Evolutionary conservation across 2,113 vertebrate species (phyloP).

Genomic region (human): DNA sequence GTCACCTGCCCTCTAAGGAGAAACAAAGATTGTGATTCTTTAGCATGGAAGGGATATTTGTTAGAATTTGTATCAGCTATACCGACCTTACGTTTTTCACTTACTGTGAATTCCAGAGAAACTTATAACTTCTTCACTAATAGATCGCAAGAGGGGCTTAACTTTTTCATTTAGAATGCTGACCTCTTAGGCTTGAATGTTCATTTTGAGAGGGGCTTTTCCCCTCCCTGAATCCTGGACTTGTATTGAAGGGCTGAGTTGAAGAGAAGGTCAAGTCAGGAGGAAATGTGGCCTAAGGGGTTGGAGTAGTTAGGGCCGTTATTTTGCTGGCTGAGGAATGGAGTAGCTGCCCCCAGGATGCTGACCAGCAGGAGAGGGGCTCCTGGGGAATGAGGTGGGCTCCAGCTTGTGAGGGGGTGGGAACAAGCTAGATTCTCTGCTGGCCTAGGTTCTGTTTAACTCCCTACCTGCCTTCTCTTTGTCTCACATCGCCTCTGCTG

Average conservation of each 20-base stretch:
- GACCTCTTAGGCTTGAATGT: not conserved
- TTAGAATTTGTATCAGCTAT: not conserved
- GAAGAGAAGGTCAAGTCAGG: not conserved
- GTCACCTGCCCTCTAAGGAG: not conserved
- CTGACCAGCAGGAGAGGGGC: not conserved
- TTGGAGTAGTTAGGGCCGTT: not conserved
- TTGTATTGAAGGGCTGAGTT: not conserved
- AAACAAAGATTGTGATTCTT: not conserved
- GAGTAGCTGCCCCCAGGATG: accelerated
- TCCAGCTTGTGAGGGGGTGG: not conserved
- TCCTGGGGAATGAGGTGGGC: accelerated
- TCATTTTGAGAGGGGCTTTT: not conserved
- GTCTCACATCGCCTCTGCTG: not conserved
- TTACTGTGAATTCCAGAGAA: not conserved
- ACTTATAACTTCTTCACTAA: not conserved
- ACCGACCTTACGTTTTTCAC: not conserved
- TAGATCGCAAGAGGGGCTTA: not conserved
- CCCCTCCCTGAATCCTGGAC: not conserved
- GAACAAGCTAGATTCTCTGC: not conserved
- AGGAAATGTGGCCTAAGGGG: not conserved
- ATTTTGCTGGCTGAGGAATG: not conserved
- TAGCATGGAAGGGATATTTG: not conserved
- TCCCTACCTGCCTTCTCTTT: not conserved
- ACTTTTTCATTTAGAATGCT: not conserved
- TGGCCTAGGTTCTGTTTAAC: not conserved